Conservation (phyloP, 2,797 vertebrate species). For the Onychomys arenicola region DNA sequence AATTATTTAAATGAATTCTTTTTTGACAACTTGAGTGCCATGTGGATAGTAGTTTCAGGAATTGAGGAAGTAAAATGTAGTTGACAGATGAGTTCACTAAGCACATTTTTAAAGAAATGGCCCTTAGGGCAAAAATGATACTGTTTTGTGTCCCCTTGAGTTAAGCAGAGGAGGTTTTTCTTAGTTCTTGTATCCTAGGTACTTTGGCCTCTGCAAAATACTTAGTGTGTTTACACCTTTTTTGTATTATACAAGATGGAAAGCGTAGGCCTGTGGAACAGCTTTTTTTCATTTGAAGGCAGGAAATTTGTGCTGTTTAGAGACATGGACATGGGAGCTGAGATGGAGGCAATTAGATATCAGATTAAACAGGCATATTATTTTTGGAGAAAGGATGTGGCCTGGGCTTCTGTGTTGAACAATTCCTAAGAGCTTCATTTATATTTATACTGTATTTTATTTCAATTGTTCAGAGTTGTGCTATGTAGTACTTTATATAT, state of each 20-base stretch:
- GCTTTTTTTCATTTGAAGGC: neutral
- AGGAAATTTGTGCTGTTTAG: neutral
- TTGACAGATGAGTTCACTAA: neutral
- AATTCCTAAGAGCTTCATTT: neutral
- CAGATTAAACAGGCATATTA: neutral
- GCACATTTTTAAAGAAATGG: neutral
- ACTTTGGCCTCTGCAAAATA: neutral
- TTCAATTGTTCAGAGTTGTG: neutral
- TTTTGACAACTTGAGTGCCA: neutral
- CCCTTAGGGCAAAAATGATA: neutral
- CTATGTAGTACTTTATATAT: neutral
- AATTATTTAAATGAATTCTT: neutral
- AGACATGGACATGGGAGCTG: neutral
- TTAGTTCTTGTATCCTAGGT: neutral
- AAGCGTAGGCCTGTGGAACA: neutral
- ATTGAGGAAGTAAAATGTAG: neutral
- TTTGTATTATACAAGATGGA: neutral
- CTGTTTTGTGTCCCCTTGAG: neutral
- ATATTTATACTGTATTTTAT: neutral
- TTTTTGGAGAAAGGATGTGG: constrained; percentile 7
- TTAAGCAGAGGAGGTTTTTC: neutral
- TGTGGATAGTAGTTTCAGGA: neutral
- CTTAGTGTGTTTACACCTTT: neutral
- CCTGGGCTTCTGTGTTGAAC: neutral
- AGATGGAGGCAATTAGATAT: neutral